phyloP scores from a whole-genome alignment of 64 coral and sea anemone genomes.

The Montipora capricornis region DNA sequence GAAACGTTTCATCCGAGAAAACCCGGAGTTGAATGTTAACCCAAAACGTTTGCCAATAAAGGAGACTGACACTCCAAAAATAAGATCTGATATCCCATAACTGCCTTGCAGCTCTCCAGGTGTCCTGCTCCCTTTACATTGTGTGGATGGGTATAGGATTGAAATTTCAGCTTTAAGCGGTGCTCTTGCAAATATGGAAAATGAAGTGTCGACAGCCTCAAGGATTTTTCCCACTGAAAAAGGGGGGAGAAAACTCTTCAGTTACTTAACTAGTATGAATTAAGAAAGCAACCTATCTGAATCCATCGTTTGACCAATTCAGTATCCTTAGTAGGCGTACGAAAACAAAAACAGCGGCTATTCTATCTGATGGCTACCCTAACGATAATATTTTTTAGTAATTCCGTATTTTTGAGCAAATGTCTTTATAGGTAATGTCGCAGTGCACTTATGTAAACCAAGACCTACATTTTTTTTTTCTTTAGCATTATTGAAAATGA shows the following conservation, averaged over 20 bases:
- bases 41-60: not conserved
- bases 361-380: not conserved
- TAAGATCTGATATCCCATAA: slow-evolving; percentile 3
- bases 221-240: not conserved
- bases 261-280: not conserved
- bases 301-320: not conserved
- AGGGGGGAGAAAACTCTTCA: not conserved
- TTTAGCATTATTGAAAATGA: not conserved
- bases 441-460: not conserved
- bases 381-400: not conserved
- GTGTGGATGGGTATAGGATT: not conserved
- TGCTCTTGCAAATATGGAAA: not conserved
- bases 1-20: not conserved
- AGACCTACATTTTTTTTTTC: not conserved
- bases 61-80: slow-evolving; percentile 17
- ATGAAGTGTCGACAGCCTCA: not conserved
- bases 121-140: not conserved
- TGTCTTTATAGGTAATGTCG: not conserved
- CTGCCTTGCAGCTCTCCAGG: not conserved
- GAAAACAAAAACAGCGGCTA: not conserved
- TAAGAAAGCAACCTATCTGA: not conserved
- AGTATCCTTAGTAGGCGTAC: not conserved
- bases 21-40: not conserved
- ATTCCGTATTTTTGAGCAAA: not conserved
- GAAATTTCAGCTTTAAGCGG: slow-evolving; percentile 12